Base-by-base conservation (phyloP, 2,888 invertebrate species). In the Anaspis maculata region DNA sequence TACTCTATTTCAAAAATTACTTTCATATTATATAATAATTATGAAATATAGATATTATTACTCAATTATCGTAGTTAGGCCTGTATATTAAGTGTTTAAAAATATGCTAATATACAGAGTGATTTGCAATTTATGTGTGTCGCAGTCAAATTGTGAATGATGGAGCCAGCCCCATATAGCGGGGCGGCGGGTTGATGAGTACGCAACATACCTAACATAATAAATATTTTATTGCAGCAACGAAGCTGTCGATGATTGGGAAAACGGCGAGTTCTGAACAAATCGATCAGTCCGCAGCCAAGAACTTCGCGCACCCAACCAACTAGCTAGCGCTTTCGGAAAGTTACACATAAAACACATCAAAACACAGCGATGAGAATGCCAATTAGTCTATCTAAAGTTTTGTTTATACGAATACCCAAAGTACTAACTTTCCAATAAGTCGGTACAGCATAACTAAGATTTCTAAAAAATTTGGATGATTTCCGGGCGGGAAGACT, bases 31-130 rank as follows among this genome's bases (percentile, higher is more conserved):
- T 61, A 45, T 61, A 56, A 62, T 61, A 56, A 62, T 60, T 63
- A 65, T 59, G 60, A 64, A 62, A 63, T 64, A 64, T 66, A 65
- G 63, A 64, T 61, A 62, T 62, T 61, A 62, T 61, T 62, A 63
- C 60, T 63, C 63, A 61, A 61, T 57, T 61, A 61, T 61, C 54
- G 56, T 64, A 63, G 59, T 66, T 67, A 67, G 66, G 66, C 66
- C 66, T 65, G 65, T 65, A 67, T 66, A 67, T 66, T 64, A 65
- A 61, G 56, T 63, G 59, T 64, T 28, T 62, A 63, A 64, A 64
- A 66, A 65, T 66, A 64, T 64, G 62, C 62, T 64, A 66, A 66
- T 66, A 66, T 66, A 66, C 66, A 66, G 65, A 52, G 58, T 60
- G 57, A 57, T 61, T 59, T 57, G 53, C 57, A 56, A 55, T 43